These are phyloP conservation scores for fruit fly (Drosophila melanogaster) DNA, from an alignment of 1,140 invertebrate genomes.

Conservation along the genomic window Release_6_plus_ISO1_MT NC_004354.4:18852501-18853000, in stretches of 20 bases:
- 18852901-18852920: slow-evolving; percentile 17
- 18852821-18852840: slow-evolving; percentile 9
- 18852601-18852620: background rate
- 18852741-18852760: slow-evolving; percentile 78
- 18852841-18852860: background rate
- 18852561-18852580: background rate
- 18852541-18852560: slow-evolving; percentile 11
- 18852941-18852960: slow-evolving; percentile 13
- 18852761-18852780: slow-evolving; percentile 79
- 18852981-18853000: slow-evolving; percentile 21
- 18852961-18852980: slow-evolving; percentile 63
- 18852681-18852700: slow-evolving; percentile 68
- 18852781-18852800: slow-evolving; percentile 71
- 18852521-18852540: slow-evolving; percentile 12
- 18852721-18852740: slow-evolving; percentile 80
- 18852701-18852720: slow-evolving; percentile 80
- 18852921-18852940: slow-evolving; percentile 20
- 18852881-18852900: background rate
- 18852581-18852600: background rate
- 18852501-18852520: slow-evolving; percentile 25
- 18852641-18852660: background rate
- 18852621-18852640: background rate
- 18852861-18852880: slow-evolving; percentile 1
- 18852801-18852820: slow-evolving; percentile 63
- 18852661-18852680: slow-evolving; percentile 12